Conservation (phyloP, 2,113 vertebrate species). For the Corvus moneduloides region DNA sequence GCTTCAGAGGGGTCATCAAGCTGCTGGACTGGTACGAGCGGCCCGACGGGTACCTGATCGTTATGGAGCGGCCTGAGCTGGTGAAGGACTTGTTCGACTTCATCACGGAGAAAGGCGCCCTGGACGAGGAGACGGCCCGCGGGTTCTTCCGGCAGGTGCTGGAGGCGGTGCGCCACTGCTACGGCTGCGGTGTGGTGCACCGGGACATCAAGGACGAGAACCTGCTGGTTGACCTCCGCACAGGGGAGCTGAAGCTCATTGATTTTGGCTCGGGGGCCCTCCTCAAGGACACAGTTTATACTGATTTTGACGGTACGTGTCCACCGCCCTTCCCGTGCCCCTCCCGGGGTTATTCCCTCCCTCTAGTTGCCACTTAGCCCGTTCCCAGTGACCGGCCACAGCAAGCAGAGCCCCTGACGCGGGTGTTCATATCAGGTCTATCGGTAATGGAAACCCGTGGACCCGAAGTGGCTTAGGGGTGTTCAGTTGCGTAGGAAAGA, state of each 20-base stretch:
- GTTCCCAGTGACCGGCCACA: not conserved
- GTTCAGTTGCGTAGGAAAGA: conserved; percentile 40
- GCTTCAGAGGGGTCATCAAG: conserved; percentile 92
- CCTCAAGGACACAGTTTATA: conserved; percentile 98
- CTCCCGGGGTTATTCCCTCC: not conserved
- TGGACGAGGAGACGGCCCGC: conserved; percentile 90
- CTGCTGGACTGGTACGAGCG: conserved; percentile 95
- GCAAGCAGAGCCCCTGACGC: not conserved
- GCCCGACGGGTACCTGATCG: conserved; percentile 91
- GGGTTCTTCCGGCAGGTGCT: conserved; percentile 94
- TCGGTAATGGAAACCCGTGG: conserved; percentile 28
- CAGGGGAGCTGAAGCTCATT: conserved; percentile 94
- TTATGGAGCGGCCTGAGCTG: conserved; percentile 93
- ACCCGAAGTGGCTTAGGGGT: conserved; percentile 1
- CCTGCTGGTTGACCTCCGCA: conserved; percentile 92
- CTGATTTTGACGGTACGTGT: conserved; percentile 93
- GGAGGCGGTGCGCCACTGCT: conserved; percentile 95
- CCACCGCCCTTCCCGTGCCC: not conserved
- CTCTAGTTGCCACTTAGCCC: fast-evolving
- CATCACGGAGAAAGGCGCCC: conserved; percentile 94
- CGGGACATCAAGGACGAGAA: conserved; percentile 98
- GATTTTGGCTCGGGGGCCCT: conserved; percentile 97
- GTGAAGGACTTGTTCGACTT: conserved; percentile 97
- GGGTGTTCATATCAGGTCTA: not conserved
- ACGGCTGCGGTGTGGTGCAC: conserved; percentile 92